Conservation (phyloP, 2,113 vertebrate genomes). For the Indicator indicator region DNA sequence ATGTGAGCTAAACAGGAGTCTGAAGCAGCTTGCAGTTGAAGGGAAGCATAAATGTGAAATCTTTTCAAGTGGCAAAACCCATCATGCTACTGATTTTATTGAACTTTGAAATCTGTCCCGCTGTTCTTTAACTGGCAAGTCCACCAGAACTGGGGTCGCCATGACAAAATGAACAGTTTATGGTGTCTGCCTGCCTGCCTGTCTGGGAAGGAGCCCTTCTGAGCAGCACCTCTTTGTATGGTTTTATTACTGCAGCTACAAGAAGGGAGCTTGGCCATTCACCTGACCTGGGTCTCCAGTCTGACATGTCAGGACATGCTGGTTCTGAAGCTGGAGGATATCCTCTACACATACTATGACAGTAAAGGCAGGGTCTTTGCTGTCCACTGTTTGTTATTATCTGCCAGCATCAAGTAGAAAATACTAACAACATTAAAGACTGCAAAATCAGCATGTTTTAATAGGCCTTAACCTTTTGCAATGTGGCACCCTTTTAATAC, state of each 20-base stretch:
- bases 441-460: constrained; percentile 74
- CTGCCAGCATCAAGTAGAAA: constrained; percentile 71
- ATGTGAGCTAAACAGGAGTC: not conserved
- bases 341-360: constrained; percentile 40
- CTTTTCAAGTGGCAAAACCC: not conserved
- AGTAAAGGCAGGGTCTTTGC: constrained; percentile 38
- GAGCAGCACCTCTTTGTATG: not conserved
- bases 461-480: constrained; percentile 72
- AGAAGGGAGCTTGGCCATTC: not conserved
- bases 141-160: not conserved
- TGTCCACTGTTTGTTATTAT: constrained; percentile 64
- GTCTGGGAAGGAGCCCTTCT: not conserved
- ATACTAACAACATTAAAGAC: constrained; percentile 65
- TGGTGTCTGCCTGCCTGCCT: not conserved
- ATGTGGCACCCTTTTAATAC: constrained; percentile 60
- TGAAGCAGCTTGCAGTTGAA: not conserved
- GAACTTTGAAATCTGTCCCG: not conserved
- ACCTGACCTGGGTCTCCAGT: not conserved
- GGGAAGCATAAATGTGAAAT: not conserved
- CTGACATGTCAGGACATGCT: rapidly evolving
- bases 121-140: not conserved
- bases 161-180: not conserved
- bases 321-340: not conserved
- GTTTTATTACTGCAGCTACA: constrained; percentile 11
- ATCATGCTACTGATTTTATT: not conserved